Conservation (phyloP, 2,888 invertebrate species). For the Heterodera filipjevi region DNA sequence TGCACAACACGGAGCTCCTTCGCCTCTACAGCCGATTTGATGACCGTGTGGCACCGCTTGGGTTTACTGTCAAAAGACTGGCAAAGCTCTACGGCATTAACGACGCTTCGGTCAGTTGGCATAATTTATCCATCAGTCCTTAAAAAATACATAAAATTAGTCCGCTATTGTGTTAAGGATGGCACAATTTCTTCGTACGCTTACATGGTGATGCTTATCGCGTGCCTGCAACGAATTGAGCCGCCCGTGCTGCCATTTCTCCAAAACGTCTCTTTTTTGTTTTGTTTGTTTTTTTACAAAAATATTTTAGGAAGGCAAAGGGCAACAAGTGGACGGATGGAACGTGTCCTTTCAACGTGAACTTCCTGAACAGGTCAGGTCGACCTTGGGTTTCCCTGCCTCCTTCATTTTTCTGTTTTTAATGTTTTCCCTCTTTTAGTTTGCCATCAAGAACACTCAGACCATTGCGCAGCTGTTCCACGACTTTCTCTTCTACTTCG, state of each 20-base stretch:
- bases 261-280: constrained; percentile 66
- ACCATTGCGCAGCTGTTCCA: constrained; percentile 30
- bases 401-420: background rate
- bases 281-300: background rate
- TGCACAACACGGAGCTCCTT: constrained; percentile 70
- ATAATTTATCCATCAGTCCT: too few relatives aligned
- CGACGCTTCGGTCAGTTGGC: constrained; percentile 69
- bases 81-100: constrained; percentile 69
- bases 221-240: constrained; percentile 70
- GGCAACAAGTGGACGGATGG: constrained; percentile 17
- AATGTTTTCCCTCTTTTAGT: background rate
- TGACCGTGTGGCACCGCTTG: constrained; percentile 67
- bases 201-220: constrained; percentile 71
- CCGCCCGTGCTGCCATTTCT: constrained; percentile 72
- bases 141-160: background rate
- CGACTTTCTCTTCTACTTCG: constrained; percentile 28
- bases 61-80: constrained; percentile 66
- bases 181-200: constrained; percentile 73
- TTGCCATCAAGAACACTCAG: constrained; percentile 13
- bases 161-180: constrained; percentile 43
- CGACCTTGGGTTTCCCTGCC: background rate
- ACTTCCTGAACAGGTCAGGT: constrained; percentile 10
- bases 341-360: constrained; percentile 6
- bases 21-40: constrained; percentile 69
- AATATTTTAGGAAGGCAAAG: background rate